These are phyloP conservation scores for Hydropotes inermis DNA, from an alignment of 2,113 vertebrate species.

Conservation along the genomic window DNA sequence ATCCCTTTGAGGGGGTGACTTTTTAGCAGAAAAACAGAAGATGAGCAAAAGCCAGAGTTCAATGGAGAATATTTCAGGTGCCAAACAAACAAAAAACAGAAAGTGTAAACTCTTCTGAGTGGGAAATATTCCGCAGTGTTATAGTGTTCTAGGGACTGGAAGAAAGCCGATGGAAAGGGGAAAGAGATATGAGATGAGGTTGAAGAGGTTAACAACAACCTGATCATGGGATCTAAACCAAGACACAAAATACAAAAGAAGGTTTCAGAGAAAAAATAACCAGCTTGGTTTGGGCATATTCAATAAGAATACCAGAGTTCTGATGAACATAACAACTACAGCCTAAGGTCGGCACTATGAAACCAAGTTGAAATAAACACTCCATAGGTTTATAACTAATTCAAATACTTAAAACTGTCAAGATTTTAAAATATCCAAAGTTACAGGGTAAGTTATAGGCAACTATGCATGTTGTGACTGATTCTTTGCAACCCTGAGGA, in stretches of 20 bases:
- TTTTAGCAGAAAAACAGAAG: neutral
- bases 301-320: neutral
- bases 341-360: neutral
- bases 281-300: neutral
- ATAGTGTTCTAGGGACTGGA: neutral
- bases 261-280: neutral
- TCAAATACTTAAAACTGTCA: neutral
- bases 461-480: neutral
- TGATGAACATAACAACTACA: neutral
- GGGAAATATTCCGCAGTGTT: neutral
- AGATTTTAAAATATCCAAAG: neutral
- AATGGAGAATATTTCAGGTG: neutral
- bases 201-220: neutral
- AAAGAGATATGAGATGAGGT: neutral
- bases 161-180: neutral
- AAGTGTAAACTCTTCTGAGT: neutral
- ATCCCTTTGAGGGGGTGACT: neutral
- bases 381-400: neutral
- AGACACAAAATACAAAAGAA: neutral
- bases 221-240: neutral
- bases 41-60: neutral
- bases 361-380: neutral
- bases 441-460: neutral
- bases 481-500: neutral
- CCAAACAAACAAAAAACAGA: neutral